Base-by-base conservation (phyloP, 2,888 invertebrate species). In the Drosophila paramelanica region DNA sequence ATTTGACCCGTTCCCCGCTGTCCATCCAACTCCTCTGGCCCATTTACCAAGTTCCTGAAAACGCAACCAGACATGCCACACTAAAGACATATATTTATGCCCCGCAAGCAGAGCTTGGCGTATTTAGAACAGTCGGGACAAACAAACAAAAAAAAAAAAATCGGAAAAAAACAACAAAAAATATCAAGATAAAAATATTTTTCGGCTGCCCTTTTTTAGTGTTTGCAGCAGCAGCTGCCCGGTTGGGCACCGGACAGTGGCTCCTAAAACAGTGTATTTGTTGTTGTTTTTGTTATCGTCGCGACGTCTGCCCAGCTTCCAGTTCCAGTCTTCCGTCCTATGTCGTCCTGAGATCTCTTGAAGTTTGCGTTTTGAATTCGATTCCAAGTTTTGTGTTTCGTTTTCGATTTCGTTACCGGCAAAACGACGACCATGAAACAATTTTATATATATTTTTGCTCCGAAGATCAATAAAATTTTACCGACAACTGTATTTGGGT, bases 161-260 rank as follows among this genome's bases (percentile, higher is more conserved):
- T 41, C 42, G 3, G 55, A n/a, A 31, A 39, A 67, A 49, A 49
- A 67, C 10, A 53, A 39, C 55, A 69, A 25, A 73, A 73, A 81
- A 80, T 81, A 85, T 86, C 88, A 86, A 86, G 88, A 88, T 86
- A 85, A 85, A 86, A 82, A 81, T 88, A 85, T 86, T 85, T 82
- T 81, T 80, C 72, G 75, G 70, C 62, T 74, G 83, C 83, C 85
- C 83, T 87, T 86, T 81, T 82, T 77, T 77, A 71, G 67, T 56
- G 52, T 64, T 71, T 42, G 55, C 55, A 45, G 45, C 72, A 46
- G 76, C 76, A 72, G 77, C 75, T 72, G 72, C 59, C 59, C 17
- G 43, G 13, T 43, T 41, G 60, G 72, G 59, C 61, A 56, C 31
- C 36, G 57, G 61, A 79, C 69, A 77, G 62, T 65, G 51, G 62